Conservation (phyloP, 2,888 invertebrate species). For the Sminthurinus aureus region DNA sequence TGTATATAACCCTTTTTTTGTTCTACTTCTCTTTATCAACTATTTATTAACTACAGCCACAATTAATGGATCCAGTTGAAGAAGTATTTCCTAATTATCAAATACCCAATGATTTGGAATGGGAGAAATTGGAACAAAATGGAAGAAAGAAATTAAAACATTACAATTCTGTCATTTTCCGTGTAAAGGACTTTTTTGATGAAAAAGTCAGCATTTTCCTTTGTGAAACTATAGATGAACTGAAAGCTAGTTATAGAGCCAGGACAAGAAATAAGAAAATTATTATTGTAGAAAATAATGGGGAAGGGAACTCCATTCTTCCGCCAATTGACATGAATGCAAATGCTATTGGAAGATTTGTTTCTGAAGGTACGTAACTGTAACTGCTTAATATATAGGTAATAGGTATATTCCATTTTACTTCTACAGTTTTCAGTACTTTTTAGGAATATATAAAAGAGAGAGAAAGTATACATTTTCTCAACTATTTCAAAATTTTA, state of each 20-base stretch:
- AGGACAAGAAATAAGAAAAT: not conserved
- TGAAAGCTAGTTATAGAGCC: not conserved
- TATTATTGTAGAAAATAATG: not conserved
- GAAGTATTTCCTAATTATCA: not conserved
- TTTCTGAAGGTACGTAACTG: not conserved
- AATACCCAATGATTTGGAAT: not conserved
- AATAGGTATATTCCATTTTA: no score
- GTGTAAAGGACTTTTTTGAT: not conserved
- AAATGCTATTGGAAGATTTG: not conserved
- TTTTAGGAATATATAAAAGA: no score
- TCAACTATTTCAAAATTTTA: no score
- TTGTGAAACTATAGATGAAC: not conserved
- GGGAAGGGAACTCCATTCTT: not conserved
- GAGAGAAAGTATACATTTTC: no score
- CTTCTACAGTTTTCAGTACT: no score
- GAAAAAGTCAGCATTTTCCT: not conserved
- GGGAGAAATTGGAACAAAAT: not conserved
- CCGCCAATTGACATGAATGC: not conserved
- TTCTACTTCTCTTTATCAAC: not conserved
- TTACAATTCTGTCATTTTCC: not conserved
- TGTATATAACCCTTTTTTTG: not conserved
- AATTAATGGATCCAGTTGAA: not conserved
- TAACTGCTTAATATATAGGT: not conserved
- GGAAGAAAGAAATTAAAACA: not conserved
- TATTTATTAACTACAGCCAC: not conserved